These are phyloP conservation scores for Zhuqinia jingwanae DNA, from an alignment of 2,888 invertebrate genomes.

Conservation along the genomic window DNA sequence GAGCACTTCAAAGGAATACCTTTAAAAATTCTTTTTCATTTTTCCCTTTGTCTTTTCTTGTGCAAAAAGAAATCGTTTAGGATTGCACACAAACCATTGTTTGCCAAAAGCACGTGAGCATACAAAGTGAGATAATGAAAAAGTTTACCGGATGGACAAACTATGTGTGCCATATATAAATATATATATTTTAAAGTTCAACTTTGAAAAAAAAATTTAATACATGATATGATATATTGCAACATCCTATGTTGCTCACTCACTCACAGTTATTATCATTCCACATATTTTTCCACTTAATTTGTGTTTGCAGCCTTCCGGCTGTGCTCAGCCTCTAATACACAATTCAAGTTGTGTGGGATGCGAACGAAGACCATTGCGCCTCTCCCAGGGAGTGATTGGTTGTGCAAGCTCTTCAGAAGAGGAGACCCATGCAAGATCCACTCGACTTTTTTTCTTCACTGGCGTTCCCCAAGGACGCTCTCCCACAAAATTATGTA, in stretches of 20 bases:
- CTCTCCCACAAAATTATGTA: constrained; percentile 65
- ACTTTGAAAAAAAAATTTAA: too few relatives aligned
- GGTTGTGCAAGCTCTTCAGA: constrained; percentile 53
- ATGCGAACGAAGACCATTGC: constrained; percentile 36
- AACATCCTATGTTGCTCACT: background rate
- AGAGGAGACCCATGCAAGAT: constrained; percentile 49
- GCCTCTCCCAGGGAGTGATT: constrained; percentile 69
- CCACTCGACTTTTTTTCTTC: constrained; percentile 64
- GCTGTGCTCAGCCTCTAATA: constrained; percentile 32
- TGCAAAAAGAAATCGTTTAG: too few relatives aligned
- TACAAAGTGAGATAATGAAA: background rate
- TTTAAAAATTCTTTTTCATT: background rate
- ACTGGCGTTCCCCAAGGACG: constrained; percentile 59
- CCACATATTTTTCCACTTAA: too few relatives aligned
- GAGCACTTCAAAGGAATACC: constrained; percentile 4
- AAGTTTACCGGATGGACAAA: background rate
- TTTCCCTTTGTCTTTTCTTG: too few relatives aligned
- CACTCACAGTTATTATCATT: background rate
- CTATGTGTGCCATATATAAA: too few relatives aligned
- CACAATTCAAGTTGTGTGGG: constrained; percentile 43
- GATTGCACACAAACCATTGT: background rate
- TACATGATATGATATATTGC: background rate
- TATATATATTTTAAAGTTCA: too few relatives aligned
- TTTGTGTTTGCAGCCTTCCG: constrained; percentile 56
- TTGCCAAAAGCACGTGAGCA: background rate